Percentiles rank a stretch among this genome's conserved stretches.
Evolutionary conservation across 2,888 invertebrate species (phyloP).

Genomic region (Drosophila nigricruria): DNA sequence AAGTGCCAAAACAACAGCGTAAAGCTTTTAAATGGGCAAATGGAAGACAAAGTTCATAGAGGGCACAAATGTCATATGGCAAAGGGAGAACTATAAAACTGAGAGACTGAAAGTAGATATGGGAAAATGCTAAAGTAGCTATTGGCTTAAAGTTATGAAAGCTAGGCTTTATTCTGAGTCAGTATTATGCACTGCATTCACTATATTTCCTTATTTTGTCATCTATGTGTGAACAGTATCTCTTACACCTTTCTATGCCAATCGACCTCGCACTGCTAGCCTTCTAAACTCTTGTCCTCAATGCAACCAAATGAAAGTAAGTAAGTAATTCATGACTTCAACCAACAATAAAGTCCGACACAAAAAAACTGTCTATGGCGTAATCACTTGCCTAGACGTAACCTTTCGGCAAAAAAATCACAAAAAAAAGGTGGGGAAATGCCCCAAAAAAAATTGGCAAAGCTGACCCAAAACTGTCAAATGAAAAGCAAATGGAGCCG

Average conservation of each 20-base stretch:
- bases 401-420: conserved; percentile 37
- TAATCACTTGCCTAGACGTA: conserved; percentile 46
- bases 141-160: background rate
- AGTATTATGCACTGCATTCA: background rate
- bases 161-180: background rate
- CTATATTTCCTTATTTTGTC: background rate
- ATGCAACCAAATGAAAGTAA: conserved; percentile 29
- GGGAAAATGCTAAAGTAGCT: background rate
- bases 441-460: conserved; percentile 15
- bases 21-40: conserved; percentile 69
- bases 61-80: conserved; percentile 26
- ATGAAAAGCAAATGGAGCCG: conserved; percentile 33
- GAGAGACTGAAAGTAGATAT: background rate
- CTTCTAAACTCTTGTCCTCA: too few species aligned
- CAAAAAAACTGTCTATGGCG: conserved; percentile 38
- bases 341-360: conserved; percentile 40
- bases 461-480: conserved; percentile 73
- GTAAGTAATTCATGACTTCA: conserved; percentile 50
- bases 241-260: background rate
- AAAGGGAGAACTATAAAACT: conserved; percentile 8
- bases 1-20: conserved; percentile 69
- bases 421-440: conserved; percentile 14
- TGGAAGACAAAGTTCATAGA: conserved; percentile 31
- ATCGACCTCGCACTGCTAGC: background rate
- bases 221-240: background rate